These are phyloP conservation scores for Holotrichia oblita DNA, from an alignment of 1,140 invertebrate species.

Conservation along the genomic window DNA sequence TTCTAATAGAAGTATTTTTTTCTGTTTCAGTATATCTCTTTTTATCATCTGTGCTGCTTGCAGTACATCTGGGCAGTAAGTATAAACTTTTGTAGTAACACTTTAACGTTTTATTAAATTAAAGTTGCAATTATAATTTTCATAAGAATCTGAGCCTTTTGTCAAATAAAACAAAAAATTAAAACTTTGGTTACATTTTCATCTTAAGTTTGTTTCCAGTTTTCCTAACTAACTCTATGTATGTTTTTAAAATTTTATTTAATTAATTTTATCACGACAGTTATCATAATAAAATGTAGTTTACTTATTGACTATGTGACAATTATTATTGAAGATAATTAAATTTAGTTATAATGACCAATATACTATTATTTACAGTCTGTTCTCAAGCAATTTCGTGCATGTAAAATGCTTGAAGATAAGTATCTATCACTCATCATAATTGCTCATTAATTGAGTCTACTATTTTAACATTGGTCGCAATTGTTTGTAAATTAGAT, in stretches of 20 bases:
- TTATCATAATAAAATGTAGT: too few species aligned
- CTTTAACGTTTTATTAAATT: too few species aligned
- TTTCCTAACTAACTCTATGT: background rate
- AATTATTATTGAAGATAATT: background rate
- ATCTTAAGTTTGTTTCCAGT: background rate
- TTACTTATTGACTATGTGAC: too few species aligned
- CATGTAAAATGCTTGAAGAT: background rate
- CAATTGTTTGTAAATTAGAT: background rate
- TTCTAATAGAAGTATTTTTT: background rate
- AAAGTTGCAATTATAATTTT: too few species aligned
- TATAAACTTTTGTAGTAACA: too few species aligned
- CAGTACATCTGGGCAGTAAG: constrained; percentile 19
- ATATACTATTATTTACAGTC: background rate
- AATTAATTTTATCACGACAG: too few species aligned
- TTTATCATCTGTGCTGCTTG: constrained; percentile 17
- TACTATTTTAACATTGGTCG: background rate
- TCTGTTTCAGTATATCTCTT: constrained; percentile 19
- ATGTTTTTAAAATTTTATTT: too few species aligned
- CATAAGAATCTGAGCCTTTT: too few species aligned
- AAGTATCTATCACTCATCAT: background rate
- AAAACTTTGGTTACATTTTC: too few species aligned
- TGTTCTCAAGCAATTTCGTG: background rate
- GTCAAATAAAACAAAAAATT: too few species aligned
- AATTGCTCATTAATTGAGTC: background rate
- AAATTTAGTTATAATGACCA: background rate